These are phyloP conservation scores for Lampris incognitus DNA, from an alignment of 2,113 vertebrate species.

Conservation along the genomic window DNA sequence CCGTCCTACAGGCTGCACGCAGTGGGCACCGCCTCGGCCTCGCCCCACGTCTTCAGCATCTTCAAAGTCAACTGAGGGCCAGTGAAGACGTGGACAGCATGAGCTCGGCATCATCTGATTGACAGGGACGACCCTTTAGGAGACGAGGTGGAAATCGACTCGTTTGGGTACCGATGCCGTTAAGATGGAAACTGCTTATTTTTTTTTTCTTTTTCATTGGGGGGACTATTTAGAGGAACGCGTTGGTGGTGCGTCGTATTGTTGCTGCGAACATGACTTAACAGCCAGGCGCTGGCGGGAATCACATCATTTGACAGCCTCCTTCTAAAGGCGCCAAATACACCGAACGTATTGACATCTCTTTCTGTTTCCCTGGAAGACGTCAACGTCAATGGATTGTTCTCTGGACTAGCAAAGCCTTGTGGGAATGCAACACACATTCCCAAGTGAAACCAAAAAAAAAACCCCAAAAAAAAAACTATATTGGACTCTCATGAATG, in stretches of 20 bases:
- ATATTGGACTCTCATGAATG: conserved; percentile 54
- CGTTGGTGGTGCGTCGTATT: not conserved
- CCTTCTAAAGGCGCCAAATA: conserved; percentile 33
- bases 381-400: conserved; percentile 62
- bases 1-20: conserved; percentile 84
- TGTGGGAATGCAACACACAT: conserved; percentile 58
- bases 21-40: conserved; percentile 74
- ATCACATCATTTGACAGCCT: conserved; percentile 30
- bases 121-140: conserved; percentile 5
- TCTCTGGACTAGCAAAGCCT: conserved; percentile 50
- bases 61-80: conserved; percentile 88
- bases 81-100: not conserved
- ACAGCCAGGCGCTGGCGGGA: conserved; percentile 18
- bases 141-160: not conserved
- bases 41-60: conserved; percentile 90
- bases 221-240: no score
- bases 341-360: conserved; percentile 55
- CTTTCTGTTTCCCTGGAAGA: conserved; percentile 61
- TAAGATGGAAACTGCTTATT: no score
- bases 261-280: conserved; percentile 13
- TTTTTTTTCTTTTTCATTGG: no score
- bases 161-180: not conserved
- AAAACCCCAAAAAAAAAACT: conserved; percentile 5
- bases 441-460: conserved; percentile 64
- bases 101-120: not conserved